phyloP scores from a whole-genome alignment of 35 echinoderm and acorn worm genomes.

The Apostichopus parvimensis region DNA sequence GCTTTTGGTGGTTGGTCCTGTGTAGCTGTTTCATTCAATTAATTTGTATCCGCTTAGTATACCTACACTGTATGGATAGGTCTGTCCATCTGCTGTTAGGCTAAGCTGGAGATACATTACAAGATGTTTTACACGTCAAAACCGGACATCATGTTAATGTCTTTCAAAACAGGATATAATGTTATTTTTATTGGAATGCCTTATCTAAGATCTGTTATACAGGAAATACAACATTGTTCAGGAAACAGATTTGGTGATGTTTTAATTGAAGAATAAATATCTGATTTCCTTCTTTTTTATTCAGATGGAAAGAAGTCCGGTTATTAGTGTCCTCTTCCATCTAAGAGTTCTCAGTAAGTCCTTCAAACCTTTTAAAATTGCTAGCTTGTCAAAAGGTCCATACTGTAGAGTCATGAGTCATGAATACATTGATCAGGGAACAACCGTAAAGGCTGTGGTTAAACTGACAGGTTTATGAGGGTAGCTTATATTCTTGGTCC shows the following conservation, averaged over 20 bases:
- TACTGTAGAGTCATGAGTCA: no score
- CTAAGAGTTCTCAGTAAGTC: constrained; percentile 87
- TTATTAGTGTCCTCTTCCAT: constrained; percentile 88
- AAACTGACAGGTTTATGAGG: no score
- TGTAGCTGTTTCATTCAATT: no score
- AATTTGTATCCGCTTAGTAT: no score
- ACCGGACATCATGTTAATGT: background rate
- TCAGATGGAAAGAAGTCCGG: constrained; percentile 96
- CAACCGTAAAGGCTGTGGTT: no score
- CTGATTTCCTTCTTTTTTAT: constrained; percentile 24
- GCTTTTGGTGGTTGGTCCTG: no score
- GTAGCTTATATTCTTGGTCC: no score
- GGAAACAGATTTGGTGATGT: background rate
- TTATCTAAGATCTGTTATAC: background rate
- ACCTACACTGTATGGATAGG: no score
- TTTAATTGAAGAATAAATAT: no score
- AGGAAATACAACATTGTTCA: background rate
- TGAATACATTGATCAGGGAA: no score
- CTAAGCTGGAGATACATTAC: no score
- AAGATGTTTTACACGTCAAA: background rate
- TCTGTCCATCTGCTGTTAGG: no score
- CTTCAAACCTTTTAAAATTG: background rate
- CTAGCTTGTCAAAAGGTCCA: background rate
- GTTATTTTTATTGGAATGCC: background rate
- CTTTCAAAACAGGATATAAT: background rate